These are phyloP conservation scores for Yasuhikotakia modesta DNA, from an alignment of 2,797 vertebrate genomes.

Conservation along the genomic window DNA sequence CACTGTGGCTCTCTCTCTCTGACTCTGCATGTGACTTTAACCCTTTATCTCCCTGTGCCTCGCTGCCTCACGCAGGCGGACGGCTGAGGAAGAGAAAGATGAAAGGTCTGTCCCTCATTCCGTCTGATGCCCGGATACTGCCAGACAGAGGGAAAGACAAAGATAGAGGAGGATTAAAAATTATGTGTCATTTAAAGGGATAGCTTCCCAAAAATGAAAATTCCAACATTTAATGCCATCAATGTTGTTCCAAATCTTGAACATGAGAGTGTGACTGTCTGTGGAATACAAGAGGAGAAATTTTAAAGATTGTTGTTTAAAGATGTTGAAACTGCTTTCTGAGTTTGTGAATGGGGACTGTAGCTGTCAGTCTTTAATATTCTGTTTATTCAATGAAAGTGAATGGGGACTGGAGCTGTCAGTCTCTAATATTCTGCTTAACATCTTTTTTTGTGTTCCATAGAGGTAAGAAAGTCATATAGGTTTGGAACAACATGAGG, in stretches of 20 bases:
- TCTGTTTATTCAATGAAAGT: too few relatives aligned
- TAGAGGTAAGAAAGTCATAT: neutral
- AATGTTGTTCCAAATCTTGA: too few relatives aligned
- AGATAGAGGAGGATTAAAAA: slow-evolving; percentile 15
- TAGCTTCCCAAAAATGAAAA: neutral
- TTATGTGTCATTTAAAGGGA: neutral
- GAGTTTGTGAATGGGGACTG: too few relatives aligned
- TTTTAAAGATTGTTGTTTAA: too few relatives aligned
- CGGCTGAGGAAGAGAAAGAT: slow-evolving; percentile 90
- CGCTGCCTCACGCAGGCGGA: slow-evolving; percentile 89
- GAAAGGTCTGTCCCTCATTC: slow-evolving; percentile 92
- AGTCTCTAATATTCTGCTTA: too few relatives aligned
- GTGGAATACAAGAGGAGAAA: too few relatives aligned
- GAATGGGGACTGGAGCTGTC: too few relatives aligned
- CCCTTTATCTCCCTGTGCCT: slow-evolving; percentile 89
- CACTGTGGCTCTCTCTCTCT: slow-evolving; percentile 16
- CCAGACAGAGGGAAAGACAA: slow-evolving; percentile 47
- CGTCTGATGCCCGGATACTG: slow-evolving; percentile 61
- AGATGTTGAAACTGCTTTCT: too few relatives aligned
- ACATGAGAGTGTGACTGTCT: too few relatives aligned
- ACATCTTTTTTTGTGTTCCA: too few relatives aligned
- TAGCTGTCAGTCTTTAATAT: too few relatives aligned
- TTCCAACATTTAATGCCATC: neutral
- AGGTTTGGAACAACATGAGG: neutral
- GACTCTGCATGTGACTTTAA: slow-evolving; percentile 80